phyloP scores from a whole-genome alignment of 2,797 vertebrate species.

The Trichosurus vulpecula region DNA sequence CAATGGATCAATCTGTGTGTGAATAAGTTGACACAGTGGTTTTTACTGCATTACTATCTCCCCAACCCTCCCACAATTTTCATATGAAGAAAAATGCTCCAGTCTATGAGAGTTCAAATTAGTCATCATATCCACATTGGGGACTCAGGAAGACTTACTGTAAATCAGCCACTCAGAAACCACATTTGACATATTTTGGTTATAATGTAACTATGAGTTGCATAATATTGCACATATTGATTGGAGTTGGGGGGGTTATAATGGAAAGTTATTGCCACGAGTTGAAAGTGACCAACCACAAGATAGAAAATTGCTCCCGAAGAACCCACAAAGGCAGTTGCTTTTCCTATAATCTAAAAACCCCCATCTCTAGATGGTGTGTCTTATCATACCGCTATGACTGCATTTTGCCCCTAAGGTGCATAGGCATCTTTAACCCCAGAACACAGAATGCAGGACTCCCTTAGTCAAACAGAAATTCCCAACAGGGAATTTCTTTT shows the following conservation, averaged over 20 bases:
- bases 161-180: constrained; percentile 80
- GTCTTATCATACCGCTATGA: constrained; percentile 41
- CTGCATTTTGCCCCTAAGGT: constrained; percentile 37
- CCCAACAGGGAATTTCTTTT: constrained; percentile 2
- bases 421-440: constrained; percentile 36
- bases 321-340: constrained; percentile 60
- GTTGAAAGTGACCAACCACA: constrained; percentile 70
- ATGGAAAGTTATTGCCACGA: constrained; percentile 72
- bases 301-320: constrained; percentile 66
- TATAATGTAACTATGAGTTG: constrained; percentile 74
- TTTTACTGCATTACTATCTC: constrained; percentile 63
- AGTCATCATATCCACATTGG: constrained; percentile 73
- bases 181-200: constrained; percentile 78
- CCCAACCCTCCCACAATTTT: constrained; percentile 66
- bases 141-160: constrained; percentile 75
- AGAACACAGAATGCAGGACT: constrained; percentile 29
- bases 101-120: constrained; percentile 71
- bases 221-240: constrained; percentile 73
- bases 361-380: constrained; percentile 32
- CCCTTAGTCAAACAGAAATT: constrained; percentile 41
- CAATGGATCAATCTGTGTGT: constrained; percentile 73
- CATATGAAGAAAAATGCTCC: constrained; percentile 71
- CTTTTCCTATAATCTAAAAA: constrained; percentile 64
- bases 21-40: constrained; percentile 72
- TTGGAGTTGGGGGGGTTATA: constrained; percentile 63